A percentile compares a stretch with the other conserved stretches of the same genome.
These are phyloP conservation scores for Alligator mississippiensis DNA, from an alignment of 2,113 vertebrate species.

Conservation along the genomic window DNA sequence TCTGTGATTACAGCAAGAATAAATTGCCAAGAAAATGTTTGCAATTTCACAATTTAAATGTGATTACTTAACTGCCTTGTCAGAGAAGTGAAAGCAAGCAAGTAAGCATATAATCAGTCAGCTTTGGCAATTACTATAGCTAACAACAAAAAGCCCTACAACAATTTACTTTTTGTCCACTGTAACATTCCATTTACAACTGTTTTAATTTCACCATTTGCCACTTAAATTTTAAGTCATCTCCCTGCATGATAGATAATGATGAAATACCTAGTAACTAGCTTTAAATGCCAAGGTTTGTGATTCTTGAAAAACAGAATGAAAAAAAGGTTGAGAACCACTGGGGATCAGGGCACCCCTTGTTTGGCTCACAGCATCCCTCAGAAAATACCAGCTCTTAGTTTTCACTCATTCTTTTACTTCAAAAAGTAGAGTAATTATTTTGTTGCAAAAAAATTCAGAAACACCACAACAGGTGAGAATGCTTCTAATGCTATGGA, in stretches of 20 bases:
- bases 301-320: neutral
- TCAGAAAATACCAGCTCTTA: too few relatives aligned
- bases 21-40: neutral
- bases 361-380: too few relatives aligned
- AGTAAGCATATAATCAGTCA: slow-evolving; percentile 3
- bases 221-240: neutral
- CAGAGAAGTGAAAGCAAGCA: neutral
- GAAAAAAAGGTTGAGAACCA: too few relatives aligned
- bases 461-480: too few relatives aligned
- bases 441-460: too few relatives aligned
- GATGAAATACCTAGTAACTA: neutral
- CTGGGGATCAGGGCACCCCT: too few relatives aligned
- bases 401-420: too few relatives aligned
- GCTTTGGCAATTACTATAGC: neutral
- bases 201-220: neutral
- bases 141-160: neutral
- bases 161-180: neutral
- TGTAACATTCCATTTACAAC: neutral
- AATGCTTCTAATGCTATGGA: too few relatives aligned
- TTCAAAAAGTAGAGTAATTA: too few relatives aligned
- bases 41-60: neutral
- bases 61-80: neutral
- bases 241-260: neutral
- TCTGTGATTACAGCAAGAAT: neutral
- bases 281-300: neutral